phyloP scores from a whole-genome alignment of 2,888 invertebrate species.

The Pseudococcus viburni region DNA sequence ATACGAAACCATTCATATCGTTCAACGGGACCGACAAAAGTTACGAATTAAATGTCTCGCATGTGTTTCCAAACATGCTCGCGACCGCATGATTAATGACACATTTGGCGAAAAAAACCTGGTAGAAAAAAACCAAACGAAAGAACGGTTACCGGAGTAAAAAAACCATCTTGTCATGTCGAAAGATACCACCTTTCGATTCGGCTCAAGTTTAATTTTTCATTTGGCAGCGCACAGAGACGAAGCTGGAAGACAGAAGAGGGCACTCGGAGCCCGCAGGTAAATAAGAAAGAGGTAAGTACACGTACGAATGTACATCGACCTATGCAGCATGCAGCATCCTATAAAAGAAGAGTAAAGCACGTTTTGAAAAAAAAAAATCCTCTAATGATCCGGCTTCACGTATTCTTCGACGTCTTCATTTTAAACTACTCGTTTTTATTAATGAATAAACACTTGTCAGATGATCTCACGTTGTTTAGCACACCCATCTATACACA shows the following conservation, averaged over 20 bases:
- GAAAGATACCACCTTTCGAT: slow-evolving; percentile 31
- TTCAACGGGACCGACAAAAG: background rate
- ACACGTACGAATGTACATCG: background rate
- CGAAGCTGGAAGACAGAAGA: background rate
- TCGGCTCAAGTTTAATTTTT: slow-evolving; percentile 59
- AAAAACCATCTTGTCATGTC: slow-evolving; percentile 61
- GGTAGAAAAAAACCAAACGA: background rate
- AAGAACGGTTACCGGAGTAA: background rate
- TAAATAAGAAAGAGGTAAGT: background rate
- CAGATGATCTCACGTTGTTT: slow-evolving; percentile 60
- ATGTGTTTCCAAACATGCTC: background rate
- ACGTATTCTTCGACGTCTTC: slow-evolving; percentile 51
- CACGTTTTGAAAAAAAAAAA: slow-evolving; percentile 55
- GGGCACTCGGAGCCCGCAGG: too few species aligned
- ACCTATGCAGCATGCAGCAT: background rate
- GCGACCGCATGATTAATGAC: slow-evolving; percentile 54
- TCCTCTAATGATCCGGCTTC: slow-evolving; percentile 42
- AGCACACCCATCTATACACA: background rate
- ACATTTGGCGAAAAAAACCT: background rate
- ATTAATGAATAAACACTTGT: slow-evolving; percentile 64
- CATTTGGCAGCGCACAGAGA: background rate
- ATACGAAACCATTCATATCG: slow-evolving; percentile 21
- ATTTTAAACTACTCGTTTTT: slow-evolving; percentile 54
- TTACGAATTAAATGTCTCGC: slow-evolving; percentile 35
- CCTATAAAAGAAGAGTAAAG: slow-evolving; percentile 2